Conservation (phyloP, 2,113 vertebrate genomes). For the Cyprinodon brontotheroides region DNA sequence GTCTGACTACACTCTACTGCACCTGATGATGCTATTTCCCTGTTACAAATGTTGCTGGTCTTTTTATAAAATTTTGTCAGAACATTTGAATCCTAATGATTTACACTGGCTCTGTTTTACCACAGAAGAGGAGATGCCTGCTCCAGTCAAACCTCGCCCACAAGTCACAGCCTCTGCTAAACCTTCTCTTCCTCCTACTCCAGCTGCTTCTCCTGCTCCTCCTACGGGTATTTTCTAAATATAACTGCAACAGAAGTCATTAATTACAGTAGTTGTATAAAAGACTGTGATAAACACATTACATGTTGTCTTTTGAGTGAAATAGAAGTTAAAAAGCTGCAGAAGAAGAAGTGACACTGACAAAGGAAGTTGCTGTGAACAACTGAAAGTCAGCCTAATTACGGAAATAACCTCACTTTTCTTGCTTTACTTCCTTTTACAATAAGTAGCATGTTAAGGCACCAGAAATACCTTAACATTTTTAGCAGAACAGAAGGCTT, state of each 20-base stretch:
- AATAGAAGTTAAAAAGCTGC: background rate
- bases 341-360: constrained; percentile 36
- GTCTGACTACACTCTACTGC: constrained; percentile 62
- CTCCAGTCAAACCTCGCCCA: constrained; percentile 48
- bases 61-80: too few relatives aligned
- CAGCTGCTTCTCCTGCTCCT: constrained; percentile 41
- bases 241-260: background rate
- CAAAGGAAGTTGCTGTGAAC: constrained; percentile 49
- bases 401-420: constrained; percentile 54
- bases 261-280: background rate
- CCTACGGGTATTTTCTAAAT: background rate
- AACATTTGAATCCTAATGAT: too few relatives aligned
- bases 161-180: constrained; percentile 54
- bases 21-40: background rate
- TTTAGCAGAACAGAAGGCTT: background rate
- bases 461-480: background rate
- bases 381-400: constrained; percentile 51
- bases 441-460: background rate
- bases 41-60: background rate
- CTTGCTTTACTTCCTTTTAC: constrained; percentile 55
- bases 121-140: constrained; percentile 66
- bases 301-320: background rate
- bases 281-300: background rate
- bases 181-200: constrained; percentile 43
- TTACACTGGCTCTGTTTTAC: background rate